phyloP scores from a whole-genome alignment of 37 sponge, comb jelly and placozoan genomes.

The Trichoplax adhaerens region DNA sequence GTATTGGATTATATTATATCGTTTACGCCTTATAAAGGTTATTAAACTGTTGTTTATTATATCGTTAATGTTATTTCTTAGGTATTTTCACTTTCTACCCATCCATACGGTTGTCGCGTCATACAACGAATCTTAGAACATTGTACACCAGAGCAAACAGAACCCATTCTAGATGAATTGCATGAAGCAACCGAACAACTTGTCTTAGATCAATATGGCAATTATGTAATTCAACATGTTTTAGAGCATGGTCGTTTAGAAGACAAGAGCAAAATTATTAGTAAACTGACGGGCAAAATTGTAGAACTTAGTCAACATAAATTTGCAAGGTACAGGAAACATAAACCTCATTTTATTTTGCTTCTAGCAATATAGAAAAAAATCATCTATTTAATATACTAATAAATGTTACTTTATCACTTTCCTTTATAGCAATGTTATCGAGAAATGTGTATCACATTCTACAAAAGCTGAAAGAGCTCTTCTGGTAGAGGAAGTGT shows the following conservation, averaged over 20 bases:
- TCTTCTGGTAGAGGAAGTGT: constrained; percentile 61
- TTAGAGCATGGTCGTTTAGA: constrained; percentile 60
- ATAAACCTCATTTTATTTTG: background rate
- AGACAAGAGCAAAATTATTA: constrained; percentile 55
- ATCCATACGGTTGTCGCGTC: constrained; percentile 93
- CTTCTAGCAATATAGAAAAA: no score
- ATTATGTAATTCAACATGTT: constrained; percentile 40
- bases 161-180: constrained; percentile 56
- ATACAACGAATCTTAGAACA: constrained; percentile 88
- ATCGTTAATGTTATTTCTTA: constrained; percentile 6
- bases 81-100: constrained; percentile 65
- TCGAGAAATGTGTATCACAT: constrained; percentile 85
- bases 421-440: constrained; percentile 75
- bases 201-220: constrained; percentile 39
- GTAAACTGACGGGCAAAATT: constrained; percentile 38
- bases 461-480: constrained; percentile 46
- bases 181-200: constrained; percentile 47
- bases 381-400: no score
- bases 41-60: background rate
- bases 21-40: background rate
- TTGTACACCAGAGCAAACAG: constrained; percentile 56
- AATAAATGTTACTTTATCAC: background rate
- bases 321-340: constrained; percentile 62
- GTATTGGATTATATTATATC: background rate
- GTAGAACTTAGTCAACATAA: constrained; percentile 75